Evolutionary conservation across 2,797 vertebrate species (phyloP), one percentile per base, ranked within the genome.

Genomic region (Podarcis lilfordi): DNA sequence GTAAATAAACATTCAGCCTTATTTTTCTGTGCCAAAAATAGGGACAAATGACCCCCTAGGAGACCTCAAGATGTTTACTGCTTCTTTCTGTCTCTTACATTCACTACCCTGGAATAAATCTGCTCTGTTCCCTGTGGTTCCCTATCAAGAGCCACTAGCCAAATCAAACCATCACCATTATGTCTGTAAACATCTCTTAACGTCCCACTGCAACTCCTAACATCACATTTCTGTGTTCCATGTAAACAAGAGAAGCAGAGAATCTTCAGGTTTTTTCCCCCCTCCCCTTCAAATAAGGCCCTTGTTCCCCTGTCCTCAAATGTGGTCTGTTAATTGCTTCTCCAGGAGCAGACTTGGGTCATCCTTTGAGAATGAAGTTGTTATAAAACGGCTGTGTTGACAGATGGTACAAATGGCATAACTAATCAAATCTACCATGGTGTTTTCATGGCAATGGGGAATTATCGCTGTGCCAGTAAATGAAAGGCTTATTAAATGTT

Each of bases 371-470:
- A 94, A 93, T 94, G 43, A 88, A 94, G 79, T 90, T 94, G 87
- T 93, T 93, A 71, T 81, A 76, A 94, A 95, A 93, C n/a, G 78
- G 17, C 74, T 8, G 0, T 84, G 88, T 92, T 95, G 94, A 91
- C 94, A 95, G 94, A 94, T 95, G 94, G 92, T 86, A 86, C 87
- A 91, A 95, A 87, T 89, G 88, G 88, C 17, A 3, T 68, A 91
- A 82, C 88, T 94, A 91, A 94, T 92, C 87, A 93, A 93, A 95
- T 94, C 87, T 92, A 87, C 55, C 92, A 82, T 82, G 35, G 0
- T 88, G 74, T 93, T 93, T 93, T 94, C 90, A 71, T 45, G 66
- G 81, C 88, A 92, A 29, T 68, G 37, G 88, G 89, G 90, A 94
- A 91, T 95, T 94, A 93, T 91, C 79, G 71, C 66, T 83, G 64